phyloP scores from a whole-genome alignment of 2,113 vertebrate genomes.

The Rutilus rutilus region DNA sequence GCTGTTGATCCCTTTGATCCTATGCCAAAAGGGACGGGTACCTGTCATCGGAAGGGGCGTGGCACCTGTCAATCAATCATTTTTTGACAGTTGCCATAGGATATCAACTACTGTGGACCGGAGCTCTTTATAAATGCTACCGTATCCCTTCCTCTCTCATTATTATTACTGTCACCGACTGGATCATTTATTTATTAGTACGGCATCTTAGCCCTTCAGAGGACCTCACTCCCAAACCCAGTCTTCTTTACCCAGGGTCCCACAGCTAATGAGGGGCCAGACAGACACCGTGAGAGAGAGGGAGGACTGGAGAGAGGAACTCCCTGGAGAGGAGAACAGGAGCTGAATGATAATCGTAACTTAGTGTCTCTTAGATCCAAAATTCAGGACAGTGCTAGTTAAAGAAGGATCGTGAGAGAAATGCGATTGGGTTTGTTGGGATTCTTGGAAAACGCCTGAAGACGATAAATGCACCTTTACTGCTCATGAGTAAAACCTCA shows the following conservation, averaged over 20 bases:
- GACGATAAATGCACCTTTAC: too few relatives aligned
- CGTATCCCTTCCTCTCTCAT: slow-evolving; percentile 28
- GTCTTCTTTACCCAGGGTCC: not conserved
- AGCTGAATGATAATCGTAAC: slow-evolving; percentile 7
- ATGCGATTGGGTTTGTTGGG: not conserved
- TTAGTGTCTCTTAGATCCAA: not conserved
- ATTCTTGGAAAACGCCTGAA: too few relatives aligned
- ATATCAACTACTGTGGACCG: too few relatives aligned
- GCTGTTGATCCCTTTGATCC: too few relatives aligned
- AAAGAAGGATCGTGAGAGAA: not conserved
- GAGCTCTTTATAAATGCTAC: slow-evolving; percentile 26
- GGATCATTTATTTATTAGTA: slow-evolving; percentile 50
- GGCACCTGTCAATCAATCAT: too few relatives aligned
- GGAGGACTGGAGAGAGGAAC: not conserved
- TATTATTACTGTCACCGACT: slow-evolving; percentile 31
- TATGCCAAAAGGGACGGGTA: too few relatives aligned
- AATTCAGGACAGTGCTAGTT: not conserved
- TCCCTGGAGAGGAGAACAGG: not conserved
- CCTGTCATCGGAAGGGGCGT: too few relatives aligned
- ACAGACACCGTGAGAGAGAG: not conserved
- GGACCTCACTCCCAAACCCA: not conserved
- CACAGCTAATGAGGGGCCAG: slow-evolving; percentile 33
- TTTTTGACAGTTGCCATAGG: too few relatives aligned
- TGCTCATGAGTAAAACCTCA: too few relatives aligned
- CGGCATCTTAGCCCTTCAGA: not conserved